Evolutionary conservation across 1,140 invertebrate species (phyloP).

Genomic region (Sycobia sp.): DNA sequence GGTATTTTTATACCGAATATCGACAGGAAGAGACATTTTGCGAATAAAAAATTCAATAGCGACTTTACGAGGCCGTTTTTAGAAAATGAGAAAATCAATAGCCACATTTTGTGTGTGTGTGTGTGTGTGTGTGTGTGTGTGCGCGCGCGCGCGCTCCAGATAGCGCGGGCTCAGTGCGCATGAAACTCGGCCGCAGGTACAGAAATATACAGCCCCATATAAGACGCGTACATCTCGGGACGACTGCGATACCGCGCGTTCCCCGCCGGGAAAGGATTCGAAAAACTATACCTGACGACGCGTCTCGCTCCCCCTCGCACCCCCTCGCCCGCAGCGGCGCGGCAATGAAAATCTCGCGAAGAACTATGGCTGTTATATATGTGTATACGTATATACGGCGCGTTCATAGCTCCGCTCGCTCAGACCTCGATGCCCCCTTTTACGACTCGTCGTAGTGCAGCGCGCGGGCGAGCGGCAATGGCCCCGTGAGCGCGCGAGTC

Average conservation of each 20-base stretch:
- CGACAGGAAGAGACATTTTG: background rate
- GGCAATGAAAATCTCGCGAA: too few species aligned
- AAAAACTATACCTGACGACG: background rate
- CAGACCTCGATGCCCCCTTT: too few species aligned
- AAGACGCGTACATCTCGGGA: too few species aligned
- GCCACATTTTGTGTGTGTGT: constrained; percentile 11
- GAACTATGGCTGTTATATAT: too few species aligned
- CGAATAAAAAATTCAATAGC: constrained; percentile 24
- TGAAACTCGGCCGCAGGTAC: background rate
- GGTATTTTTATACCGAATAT: constrained; percentile 4
- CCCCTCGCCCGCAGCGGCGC: too few species aligned
- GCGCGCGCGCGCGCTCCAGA: background rate
- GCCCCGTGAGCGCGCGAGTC: too few species aligned
- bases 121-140: too few species aligned
- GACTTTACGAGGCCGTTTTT: constrained; percentile 12
- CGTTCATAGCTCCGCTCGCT: too few species aligned
- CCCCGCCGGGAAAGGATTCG: rapidly evolving
- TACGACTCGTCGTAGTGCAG: too few species aligned
- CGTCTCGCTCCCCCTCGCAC: background rate
- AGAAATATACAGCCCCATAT: background rate
- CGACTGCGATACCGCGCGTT: too few species aligned
- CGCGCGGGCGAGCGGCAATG: background rate
- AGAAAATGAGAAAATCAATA: constrained; percentile 26
- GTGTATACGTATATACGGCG: too few species aligned
- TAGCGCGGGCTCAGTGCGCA: background rate